These are phyloP conservation scores for Gandaritis pyraliata DNA, from an alignment of 2,888 invertebrate species.

Conservation along the genomic window DNA sequence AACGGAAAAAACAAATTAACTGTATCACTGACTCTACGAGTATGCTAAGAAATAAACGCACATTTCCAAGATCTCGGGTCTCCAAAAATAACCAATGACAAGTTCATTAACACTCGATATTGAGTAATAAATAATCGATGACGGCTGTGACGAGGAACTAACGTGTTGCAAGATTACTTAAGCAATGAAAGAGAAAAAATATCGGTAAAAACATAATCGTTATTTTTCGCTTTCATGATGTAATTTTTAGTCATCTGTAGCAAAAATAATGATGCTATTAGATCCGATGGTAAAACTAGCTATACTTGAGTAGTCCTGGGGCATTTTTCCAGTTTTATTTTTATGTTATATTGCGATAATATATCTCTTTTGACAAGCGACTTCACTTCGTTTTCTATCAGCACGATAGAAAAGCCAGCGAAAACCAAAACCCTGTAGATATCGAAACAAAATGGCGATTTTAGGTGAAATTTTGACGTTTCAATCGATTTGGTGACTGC, in stretches of 20 bases:
- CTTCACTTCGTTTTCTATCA: too few species aligned
- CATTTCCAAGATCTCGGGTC: slow-evolving; percentile 17
- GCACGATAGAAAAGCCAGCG: too few species aligned
- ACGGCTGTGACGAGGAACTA: slow-evolving; percentile 27
- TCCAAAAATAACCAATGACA: slow-evolving; percentile 25
- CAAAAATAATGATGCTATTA: too few species aligned
- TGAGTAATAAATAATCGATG: slow-evolving; percentile 28
- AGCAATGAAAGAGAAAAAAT: not conserved
- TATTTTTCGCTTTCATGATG: not conserved
- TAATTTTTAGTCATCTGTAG: not conserved
- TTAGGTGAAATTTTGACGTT: too few species aligned
- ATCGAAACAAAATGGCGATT: too few species aligned
- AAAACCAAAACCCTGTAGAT: too few species aligned
- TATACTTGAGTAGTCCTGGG: too few species aligned
- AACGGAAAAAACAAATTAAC: slow-evolving; percentile 1
- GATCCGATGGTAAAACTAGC: too few species aligned
- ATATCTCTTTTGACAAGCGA: too few species aligned
- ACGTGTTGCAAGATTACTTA: slow-evolving; percentile 21
- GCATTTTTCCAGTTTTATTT: too few species aligned
- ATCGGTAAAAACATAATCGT: not conserved
- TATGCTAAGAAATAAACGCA: slow-evolving; percentile 11
- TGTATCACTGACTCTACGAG: slow-evolving; percentile 1
- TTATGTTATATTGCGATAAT: too few species aligned
- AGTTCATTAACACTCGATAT: slow-evolving; percentile 22
- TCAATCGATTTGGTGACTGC: too few species aligned